Conservation (phyloP, 1,140 invertebrate species). For the Macrostomum lignano region DNA sequence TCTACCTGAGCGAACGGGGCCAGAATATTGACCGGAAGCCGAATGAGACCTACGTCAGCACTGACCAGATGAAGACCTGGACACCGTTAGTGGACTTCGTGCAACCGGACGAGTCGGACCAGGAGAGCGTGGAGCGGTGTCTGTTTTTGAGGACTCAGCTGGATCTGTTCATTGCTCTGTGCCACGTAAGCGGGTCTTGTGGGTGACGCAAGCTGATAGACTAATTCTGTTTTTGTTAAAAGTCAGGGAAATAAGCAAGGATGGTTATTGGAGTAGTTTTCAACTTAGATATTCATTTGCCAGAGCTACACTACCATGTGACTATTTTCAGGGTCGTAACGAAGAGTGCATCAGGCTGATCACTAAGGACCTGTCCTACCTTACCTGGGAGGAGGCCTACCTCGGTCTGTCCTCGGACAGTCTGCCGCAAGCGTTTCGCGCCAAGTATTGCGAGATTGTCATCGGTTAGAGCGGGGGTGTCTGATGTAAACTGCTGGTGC, state of each 20-base stretch:
- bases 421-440: conserved; percentile 17
- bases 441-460: conserved; percentile 22
- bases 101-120: conserved; percentile 10
- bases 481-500: too few relatives aligned
- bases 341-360: conserved; percentile 19
- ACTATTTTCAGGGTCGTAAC: conserved; percentile 21
- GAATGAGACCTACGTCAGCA: conserved; percentile 16
- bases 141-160: not conserved
- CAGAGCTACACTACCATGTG: too few relatives aligned
- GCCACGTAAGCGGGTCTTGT: not conserved
- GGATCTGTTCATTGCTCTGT: conserved; percentile 1
- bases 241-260: too few relatives aligned
- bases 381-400: conserved; percentile 23
- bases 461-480: too few relatives aligned
- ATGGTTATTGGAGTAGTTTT: too few relatives aligned
- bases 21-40: conserved; percentile 12
- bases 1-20: conserved; percentile 16
- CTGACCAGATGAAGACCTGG: conserved; percentile 14
- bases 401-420: conserved; percentile 14
- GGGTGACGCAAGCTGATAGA: not conserved
- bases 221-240: not conserved
- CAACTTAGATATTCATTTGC: too few relatives aligned
- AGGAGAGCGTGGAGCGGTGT: not conserved
- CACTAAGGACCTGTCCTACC: conserved; percentile 17
- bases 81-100: conserved; percentile 16